Evolutionary conservation across 2,888 invertebrate species (phyloP).

Genomic region (Xylota sylvarum): DNA sequence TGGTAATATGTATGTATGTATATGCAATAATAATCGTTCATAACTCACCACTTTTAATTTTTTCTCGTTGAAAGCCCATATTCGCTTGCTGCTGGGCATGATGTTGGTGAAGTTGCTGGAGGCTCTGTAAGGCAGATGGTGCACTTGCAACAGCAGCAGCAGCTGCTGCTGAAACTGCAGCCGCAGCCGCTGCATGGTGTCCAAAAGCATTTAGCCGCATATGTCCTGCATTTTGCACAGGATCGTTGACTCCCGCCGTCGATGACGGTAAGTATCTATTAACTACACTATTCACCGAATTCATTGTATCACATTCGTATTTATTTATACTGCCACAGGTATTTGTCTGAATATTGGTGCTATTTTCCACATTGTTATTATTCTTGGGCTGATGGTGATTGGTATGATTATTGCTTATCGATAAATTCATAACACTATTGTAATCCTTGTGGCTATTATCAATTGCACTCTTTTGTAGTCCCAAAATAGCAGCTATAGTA

Average conservation of each 20-base stretch:
- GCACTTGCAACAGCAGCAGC: conserved; percentile 80
- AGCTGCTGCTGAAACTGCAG: conserved; percentile 79
- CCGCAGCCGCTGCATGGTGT: conserved; percentile 80
- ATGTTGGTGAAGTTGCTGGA: conserved; percentile 84
- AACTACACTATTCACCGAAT: conserved; percentile 76
- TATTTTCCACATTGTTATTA: conserved; percentile 24
- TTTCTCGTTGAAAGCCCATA: conserved; percentile 82
- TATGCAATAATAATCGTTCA: background rate
- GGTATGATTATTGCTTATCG: conserved; percentile 80
- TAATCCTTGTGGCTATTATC: conserved; percentile 82
- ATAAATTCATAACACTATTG: conserved; percentile 84
- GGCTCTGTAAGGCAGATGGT: conserved; percentile 84
- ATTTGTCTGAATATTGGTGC: conserved; percentile 23
- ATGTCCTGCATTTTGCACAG: conserved; percentile 63
- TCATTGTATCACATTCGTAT: conserved; percentile 83
- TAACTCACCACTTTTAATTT: conserved; percentile 82
- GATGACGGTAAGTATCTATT: conserved; percentile 77
- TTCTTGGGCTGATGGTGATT: conserved; percentile 59
- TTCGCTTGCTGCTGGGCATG: conserved; percentile 83
- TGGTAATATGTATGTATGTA: too few relatives aligned
- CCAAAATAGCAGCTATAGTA: conserved; percentile 95
- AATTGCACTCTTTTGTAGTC: conserved; percentile 86
- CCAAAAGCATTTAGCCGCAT: conserved; percentile 77
- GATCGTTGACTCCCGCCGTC: conserved; percentile 72
- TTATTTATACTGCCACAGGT: conserved; percentile 80